phyloP scores from a whole-genome alignment of 1,140 invertebrate genomes.

The Cotesia chilonis region DNA sequence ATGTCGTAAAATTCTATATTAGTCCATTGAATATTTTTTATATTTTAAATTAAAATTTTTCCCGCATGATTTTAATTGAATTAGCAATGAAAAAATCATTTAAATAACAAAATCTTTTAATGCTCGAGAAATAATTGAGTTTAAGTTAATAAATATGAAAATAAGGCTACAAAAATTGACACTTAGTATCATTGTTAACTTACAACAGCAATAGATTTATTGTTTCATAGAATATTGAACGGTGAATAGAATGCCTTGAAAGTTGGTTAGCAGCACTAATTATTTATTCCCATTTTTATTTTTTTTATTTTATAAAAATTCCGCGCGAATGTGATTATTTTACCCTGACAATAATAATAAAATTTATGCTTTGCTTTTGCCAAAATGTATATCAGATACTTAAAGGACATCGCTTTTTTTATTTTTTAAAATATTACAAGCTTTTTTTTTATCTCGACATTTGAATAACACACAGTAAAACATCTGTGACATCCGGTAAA shows the following conservation, averaged over 20 bases:
- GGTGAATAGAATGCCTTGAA: not conserved
- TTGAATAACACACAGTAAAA: too few species aligned
- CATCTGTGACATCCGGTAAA: too few species aligned
- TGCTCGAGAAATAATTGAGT: too few species aligned
- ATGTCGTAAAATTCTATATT: not conserved
- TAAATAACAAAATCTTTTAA: not conserved
- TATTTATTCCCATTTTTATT: not conserved
- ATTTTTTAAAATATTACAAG: too few species aligned
- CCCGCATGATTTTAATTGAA: too few species aligned
- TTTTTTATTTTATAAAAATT: not conserved
- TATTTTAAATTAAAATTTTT: not conserved
- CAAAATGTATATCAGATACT: too few species aligned
- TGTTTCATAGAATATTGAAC: constrained; percentile 23
- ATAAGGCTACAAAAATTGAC: constrained; percentile 31
- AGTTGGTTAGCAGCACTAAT: not conserved
- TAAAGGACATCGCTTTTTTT: too few species aligned
- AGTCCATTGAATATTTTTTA: not conserved
- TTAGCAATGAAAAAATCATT: not conserved
- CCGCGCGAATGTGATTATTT: too few species aligned
- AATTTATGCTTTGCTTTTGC: too few species aligned
- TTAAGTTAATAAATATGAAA: not conserved
- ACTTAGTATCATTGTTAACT: not conserved
- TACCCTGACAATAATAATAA: too few species aligned
- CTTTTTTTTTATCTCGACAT: too few species aligned
- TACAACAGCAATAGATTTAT: constrained; percentile 1